Evolutionary conservation across 2,797 vertebrate genomes (phyloP).

Genomic region (Cryptoblepharus egeriae): DNA sequence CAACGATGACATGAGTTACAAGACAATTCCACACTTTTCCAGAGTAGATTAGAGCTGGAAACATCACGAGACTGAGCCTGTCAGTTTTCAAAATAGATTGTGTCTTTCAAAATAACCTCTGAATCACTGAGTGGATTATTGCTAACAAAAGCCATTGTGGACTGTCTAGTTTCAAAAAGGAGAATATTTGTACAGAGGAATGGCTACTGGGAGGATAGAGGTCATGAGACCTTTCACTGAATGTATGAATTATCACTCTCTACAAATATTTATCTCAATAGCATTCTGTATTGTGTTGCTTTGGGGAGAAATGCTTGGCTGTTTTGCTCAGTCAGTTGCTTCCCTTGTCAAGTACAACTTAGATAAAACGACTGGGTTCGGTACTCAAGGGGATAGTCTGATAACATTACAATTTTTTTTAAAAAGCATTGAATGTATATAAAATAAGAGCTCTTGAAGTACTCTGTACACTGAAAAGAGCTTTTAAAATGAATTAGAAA

Average conservation of each 20-base stretch:
- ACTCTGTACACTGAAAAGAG: neutral
- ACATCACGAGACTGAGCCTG: constrained; percentile 22
- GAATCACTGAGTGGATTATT: constrained; percentile 28
- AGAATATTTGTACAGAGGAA: constrained; percentile 29
- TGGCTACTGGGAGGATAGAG: constrained; percentile 33
- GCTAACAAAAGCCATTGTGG: constrained; percentile 18
- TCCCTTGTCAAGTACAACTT: constrained; percentile 2
- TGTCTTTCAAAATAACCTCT: constrained; percentile 37
- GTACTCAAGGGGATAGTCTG: neutral
- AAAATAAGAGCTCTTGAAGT: neutral
- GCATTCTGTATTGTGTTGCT: constrained; percentile 23
- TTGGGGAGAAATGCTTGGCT: constrained; percentile 3
- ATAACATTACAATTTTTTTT: constrained; percentile 12
- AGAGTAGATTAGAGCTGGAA: constrained; percentile 31
- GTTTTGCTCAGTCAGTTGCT: neutral
- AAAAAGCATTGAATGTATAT: neutral
- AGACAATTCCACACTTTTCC: constrained; percentile 31
- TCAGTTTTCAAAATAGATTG: constrained; percentile 36
- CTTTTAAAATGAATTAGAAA: constrained; percentile 12
- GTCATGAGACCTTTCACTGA: constrained; percentile 22
- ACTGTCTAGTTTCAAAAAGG: constrained; percentile 29
- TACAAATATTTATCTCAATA: constrained; percentile 31
- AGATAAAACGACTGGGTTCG: constrained; percentile 17
- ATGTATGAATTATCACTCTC: constrained; percentile 35
- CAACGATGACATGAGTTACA: constrained; percentile 38